phyloP scores from a whole-genome alignment of 2,113 vertebrate genomes.

The Centropristis striata region DNA sequence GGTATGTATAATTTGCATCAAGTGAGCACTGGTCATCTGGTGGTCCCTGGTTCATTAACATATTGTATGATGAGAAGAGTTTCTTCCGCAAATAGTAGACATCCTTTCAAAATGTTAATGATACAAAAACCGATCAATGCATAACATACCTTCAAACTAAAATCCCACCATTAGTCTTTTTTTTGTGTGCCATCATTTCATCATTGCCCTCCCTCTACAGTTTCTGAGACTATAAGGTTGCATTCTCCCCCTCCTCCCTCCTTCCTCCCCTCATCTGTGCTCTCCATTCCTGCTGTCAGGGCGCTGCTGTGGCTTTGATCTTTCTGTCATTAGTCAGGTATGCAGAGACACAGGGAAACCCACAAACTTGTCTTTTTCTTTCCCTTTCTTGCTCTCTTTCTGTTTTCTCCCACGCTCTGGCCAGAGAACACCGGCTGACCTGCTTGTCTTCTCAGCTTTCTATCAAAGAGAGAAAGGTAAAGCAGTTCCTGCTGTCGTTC shows the following conservation, averaged over 20 bases:
- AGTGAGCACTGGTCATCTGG: too few relatives aligned
- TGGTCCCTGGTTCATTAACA: too few relatives aligned
- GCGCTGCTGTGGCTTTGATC: slow-evolving; percentile 74
- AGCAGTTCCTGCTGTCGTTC: slow-evolving; percentile 36
- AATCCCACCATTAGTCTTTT: not conserved
- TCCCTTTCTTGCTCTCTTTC: slow-evolving; percentile 41
- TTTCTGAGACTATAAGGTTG: slow-evolving; percentile 41
- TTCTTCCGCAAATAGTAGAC: too few relatives aligned
- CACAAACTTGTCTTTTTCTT: slow-evolving; percentile 56
- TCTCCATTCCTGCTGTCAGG: slow-evolving; percentile 76
- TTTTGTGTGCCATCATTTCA: not conserved
- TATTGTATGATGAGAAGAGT: too few relatives aligned
- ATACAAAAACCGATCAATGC: not conserved
- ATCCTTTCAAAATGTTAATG: too few relatives aligned
- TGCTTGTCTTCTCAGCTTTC: slow-evolving; percentile 74
- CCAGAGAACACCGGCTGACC: slow-evolving; percentile 71
- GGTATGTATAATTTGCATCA: too few relatives aligned
- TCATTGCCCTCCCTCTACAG: slow-evolving; percentile 1
- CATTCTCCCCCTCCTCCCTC: slow-evolving; percentile 6
- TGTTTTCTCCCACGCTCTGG: slow-evolving; percentile 70
- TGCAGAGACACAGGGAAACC: slow-evolving; percentile 73
- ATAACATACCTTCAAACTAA: not conserved
- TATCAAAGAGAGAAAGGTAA: slow-evolving; percentile 66
- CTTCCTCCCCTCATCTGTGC: slow-evolving; percentile 4
- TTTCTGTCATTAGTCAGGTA: slow-evolving; percentile 83